phyloP scores from a whole-genome alignment of 1,140 invertebrate species.

The Idris sp. region DNA sequence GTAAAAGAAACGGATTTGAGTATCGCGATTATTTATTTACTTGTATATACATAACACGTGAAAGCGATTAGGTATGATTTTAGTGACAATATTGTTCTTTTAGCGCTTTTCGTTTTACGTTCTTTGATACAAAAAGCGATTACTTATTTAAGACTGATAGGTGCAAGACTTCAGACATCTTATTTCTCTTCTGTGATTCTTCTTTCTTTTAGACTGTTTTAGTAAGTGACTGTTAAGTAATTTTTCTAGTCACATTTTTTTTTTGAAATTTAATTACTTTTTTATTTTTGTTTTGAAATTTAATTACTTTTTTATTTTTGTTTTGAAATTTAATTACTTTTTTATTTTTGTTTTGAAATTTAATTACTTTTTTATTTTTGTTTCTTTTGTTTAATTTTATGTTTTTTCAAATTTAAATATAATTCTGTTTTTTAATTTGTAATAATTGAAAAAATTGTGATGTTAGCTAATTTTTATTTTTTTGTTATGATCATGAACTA shows the following conservation, averaged over 20 bases:
- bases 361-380: no score
- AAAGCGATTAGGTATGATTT: slow-evolving; percentile 65
- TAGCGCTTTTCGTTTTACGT: slow-evolving; percentile 16
- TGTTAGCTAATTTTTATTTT: slow-evolving; percentile 50
- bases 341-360: no score
- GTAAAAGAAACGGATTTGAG: slow-evolving; percentile 20
- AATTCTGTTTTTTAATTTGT: neutral
- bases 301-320: no score
- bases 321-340: no score
- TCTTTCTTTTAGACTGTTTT: neutral
- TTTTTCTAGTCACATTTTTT: slow-evolving; percentile 28
- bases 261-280: no score
- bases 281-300: no score
- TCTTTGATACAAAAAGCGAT: slow-evolving; percentile 36
- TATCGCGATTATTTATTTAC: slow-evolving; percentile 73
- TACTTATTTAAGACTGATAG: slow-evolving; percentile 59
- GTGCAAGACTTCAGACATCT: slow-evolving; percentile 19
- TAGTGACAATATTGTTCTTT: slow-evolving; percentile 51
- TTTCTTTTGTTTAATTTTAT: no score
- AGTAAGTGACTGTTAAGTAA: no score
- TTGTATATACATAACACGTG: slow-evolving; percentile 70
- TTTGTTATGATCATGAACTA: slow-evolving; percentile 46
- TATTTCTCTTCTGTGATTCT: slow-evolving; percentile 9
- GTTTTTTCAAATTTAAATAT: slow-evolving; percentile 3
- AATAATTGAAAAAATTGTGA: slow-evolving; percentile 51